Evolutionary conservation across 1,140 invertebrate genomes (phyloP).

Genomic region (Drosophila orosa): DNA sequence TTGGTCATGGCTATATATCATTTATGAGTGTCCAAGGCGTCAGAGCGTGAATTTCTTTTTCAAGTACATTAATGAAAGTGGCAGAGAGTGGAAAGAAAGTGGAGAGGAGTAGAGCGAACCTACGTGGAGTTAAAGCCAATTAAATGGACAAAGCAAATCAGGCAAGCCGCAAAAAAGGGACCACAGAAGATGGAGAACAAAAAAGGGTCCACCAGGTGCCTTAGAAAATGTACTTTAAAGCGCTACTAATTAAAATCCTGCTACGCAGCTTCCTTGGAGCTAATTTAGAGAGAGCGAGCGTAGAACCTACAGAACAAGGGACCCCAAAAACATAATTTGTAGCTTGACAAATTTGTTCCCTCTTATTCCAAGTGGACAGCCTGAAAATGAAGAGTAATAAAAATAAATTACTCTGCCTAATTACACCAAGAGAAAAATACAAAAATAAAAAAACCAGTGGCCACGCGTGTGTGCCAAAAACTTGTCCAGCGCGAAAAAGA

Average conservation of each 20-base stretch:
- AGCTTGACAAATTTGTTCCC: slow-evolving; percentile 58
- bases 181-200: background rate
- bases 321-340: slow-evolving; percentile 51
- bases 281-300: slow-evolving; percentile 5
- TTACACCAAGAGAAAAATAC: slow-evolving; percentile 46
- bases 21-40: slow-evolving; percentile 49
- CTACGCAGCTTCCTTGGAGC: slow-evolving; percentile 17
- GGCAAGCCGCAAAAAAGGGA: slow-evolving; percentile 31
- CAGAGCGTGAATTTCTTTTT: slow-evolving; percentile 42
- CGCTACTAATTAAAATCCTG: slow-evolving; percentile 45
- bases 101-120: background rate
- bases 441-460: background rate
- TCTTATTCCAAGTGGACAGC: slow-evolving; percentile 45
- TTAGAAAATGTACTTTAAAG: slow-evolving; percentile 14
- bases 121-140: slow-evolving; percentile 42
- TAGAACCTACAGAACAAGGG: slow-evolving; percentile 1
- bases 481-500: slow-evolving; percentile 22
- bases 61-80: slow-evolving; percentile 35
- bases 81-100: background rate
- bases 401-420: slow-evolving; percentile 76
- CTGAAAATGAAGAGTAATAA: slow-evolving; percentile 62
- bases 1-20: slow-evolving; percentile 48
- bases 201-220: slow-evolving; percentile 12
- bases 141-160: slow-evolving; percentile 52
- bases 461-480: slow-evolving; percentile 30